Base-by-base conservation (phyloP, 92 coral and sea anemone genomes). In the Epizoanthus stellaris region DNA sequence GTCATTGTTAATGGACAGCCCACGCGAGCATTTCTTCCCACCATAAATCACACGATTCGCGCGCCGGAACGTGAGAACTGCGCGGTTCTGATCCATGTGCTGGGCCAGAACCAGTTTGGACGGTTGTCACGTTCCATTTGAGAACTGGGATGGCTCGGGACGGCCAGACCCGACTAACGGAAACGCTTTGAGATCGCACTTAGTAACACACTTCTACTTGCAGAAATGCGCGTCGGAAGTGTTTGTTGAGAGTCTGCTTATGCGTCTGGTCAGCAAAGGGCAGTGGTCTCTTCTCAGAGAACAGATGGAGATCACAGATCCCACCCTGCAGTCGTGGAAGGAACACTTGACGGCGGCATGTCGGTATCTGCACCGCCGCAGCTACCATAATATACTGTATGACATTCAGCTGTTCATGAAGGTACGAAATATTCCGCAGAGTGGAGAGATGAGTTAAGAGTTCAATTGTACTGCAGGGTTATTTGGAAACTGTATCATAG, bases 301-400 rank as follows among this genome's bases (percentile, higher is more conserved):
- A 11, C 95, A 95, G 75, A 80, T 97, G 93, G 98, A 93, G 61
- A 89, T 73, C 71, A 80, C 91, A 49, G 99, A 97, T 69, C 99
- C 99, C 30, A 68, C 97, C 5, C 88, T 97, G 61, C 95, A 97
- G 86, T 85, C 93, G n/a, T 97, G 99, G 99, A 89, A 87, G 82
- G 96, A 98, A n/a, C 91, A 97, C 84, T 87, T 97, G 84, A 97
- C 94, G n/a, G 99, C 97, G 13, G 92, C 98, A 68, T 97, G 99
- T 67, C 94, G 95, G 17, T 95, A 87, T 80, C 89, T 97, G 25
- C 94, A 89, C 77, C 89, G 91, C 72, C 84, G 93, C 38, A 89
- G 95, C 68, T 93, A 77, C 66, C 94, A 90, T n/a, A 85, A 94
- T 81, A 81, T 89, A 14, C 92, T 97, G 38, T 95, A 95, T 73